Evolutionary conservation across 1,140 invertebrate species (phyloP).

Genomic region (Drosophila sechellia): DNA sequence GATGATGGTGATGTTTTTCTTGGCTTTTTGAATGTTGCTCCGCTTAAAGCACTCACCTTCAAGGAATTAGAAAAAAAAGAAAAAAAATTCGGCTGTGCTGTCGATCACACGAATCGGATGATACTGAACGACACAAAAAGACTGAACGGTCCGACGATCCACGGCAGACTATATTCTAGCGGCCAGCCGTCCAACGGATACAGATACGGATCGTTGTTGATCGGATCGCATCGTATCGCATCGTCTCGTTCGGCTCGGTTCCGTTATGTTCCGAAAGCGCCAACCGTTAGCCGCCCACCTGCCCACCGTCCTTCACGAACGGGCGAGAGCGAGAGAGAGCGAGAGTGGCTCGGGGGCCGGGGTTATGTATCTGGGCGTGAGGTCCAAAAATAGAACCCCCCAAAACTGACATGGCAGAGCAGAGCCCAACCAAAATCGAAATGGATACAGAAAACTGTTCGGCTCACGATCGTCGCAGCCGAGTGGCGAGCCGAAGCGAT

Average conservation of each 20-base stretch:
- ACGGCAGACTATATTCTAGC: conserved; percentile 85
- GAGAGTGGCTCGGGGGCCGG: neutral
- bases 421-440: conserved; percentile 72
- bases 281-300: conserved; percentile 59
- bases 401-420: conserved; percentile 34
- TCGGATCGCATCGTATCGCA: neutral
- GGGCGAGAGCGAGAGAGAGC: conserved; percentile 17
- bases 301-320: conserved; percentile 64
- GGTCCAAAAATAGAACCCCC: conserved; percentile 65
- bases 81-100: conserved; percentile 83
- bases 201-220: conserved; percentile 59
- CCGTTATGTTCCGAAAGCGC: neutral
- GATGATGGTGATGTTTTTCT: conserved; percentile 8
- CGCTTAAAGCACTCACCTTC: conserved; percentile 81
- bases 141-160: conserved; percentile 85
- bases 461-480: neutral
- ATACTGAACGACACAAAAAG: conserved; percentile 82
- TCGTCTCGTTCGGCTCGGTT: neutral
- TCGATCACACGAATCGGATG: conserved; percentile 83
- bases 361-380: conserved; percentile 74
- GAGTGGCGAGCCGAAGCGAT: neutral
- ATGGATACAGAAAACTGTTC: conserved; percentile 70
- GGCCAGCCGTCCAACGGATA: conserved; percentile 64
- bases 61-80: conserved; percentile 84
- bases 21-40: conserved; percentile 13